Evolutionary conservation across 2,888 invertebrate genomes (phyloP), one percentile per base, ranked within the genome.

Genomic region (Cryptocephalus primarius): DNA sequence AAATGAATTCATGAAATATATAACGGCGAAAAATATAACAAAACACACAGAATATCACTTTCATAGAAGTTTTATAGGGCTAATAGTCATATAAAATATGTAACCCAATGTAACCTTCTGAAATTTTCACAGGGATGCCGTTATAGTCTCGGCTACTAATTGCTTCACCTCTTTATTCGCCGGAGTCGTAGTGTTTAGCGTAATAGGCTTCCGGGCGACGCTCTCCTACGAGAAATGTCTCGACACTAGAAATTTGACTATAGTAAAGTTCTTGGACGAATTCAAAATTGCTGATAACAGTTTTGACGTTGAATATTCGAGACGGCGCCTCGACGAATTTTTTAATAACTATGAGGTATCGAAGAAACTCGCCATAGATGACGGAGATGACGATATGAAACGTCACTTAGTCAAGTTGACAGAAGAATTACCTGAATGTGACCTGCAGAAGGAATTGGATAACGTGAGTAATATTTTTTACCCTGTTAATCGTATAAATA

Each of bases 111-210:
- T n/a, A n/a, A n/a, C n/a, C n/a, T n/a, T n/a, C n/a, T 22, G 22
- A 22, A 22, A 22, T 22, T 22, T 22, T 22, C 22, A 6, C 22
- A 22, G 92, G 53, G 96, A 96, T 67, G 93, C 94, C 8, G 80
- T 94, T 45, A 81, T 90, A 72, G 92, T 96, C 33, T 92, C 93
- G 14, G 71, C 92, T 59, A 92, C 92, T 9, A 95, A 95, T 68
- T 92, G 93, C 63, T 82, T 88, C 58, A 96, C 96, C 1, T 94
- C 94, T 1, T 88, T 96, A 85, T 96, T 95, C 66, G 95, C 95
- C 44, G 94, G 93, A 0, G 86, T 95, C 40, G 94, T 95, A 2
- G 92, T 96, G 13, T 96, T 96, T 68, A 89, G 94, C 1, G 87
- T 96, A 33, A 90, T 96, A 52, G 96, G 92, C 10, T 92, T 92